phyloP scores from a whole-genome alignment of 2,888 invertebrate genomes.

The Amaurobius ferox region DNA sequence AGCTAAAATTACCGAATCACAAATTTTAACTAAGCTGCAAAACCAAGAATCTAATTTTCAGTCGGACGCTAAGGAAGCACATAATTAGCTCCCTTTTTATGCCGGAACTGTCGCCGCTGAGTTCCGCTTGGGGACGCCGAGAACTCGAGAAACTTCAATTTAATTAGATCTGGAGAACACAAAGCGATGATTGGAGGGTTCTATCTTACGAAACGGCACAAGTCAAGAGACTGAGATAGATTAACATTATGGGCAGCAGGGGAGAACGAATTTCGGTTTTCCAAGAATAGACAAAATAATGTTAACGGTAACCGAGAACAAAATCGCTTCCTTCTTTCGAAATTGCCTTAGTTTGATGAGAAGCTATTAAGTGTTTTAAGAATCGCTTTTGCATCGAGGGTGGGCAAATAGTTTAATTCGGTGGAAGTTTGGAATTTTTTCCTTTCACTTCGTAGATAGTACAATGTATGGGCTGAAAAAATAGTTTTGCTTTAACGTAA shows the following conservation, averaged over 20 bases:
- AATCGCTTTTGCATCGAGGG: no score
- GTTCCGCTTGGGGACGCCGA: background rate
- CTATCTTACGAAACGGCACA: no score
- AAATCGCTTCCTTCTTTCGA: background rate
- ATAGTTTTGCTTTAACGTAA: no score
- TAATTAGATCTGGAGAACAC: background rate
- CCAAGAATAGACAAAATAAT: no score
- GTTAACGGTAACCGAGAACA: background rate
- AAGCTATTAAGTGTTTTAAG: no score
- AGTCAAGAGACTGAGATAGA: background rate
- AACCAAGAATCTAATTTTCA: no score
- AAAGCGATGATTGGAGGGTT: background rate
- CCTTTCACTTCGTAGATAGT: no score
- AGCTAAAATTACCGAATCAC: no score
- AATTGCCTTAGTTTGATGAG: background rate
- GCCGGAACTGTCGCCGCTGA: background rate
- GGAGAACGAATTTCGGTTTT: background rate
- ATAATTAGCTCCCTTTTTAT: background rate
- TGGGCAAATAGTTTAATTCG: no score
- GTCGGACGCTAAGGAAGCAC: background rate
- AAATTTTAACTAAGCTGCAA: no score
- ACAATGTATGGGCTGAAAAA: no score
- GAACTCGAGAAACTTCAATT: background rate
- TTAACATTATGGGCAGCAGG: background rate
- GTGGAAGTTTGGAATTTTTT: no score